These are phyloP conservation scores for Chymomyza caudatula DNA, from an alignment of 2,888 invertebrate species.

Conservation along the genomic window DNA sequence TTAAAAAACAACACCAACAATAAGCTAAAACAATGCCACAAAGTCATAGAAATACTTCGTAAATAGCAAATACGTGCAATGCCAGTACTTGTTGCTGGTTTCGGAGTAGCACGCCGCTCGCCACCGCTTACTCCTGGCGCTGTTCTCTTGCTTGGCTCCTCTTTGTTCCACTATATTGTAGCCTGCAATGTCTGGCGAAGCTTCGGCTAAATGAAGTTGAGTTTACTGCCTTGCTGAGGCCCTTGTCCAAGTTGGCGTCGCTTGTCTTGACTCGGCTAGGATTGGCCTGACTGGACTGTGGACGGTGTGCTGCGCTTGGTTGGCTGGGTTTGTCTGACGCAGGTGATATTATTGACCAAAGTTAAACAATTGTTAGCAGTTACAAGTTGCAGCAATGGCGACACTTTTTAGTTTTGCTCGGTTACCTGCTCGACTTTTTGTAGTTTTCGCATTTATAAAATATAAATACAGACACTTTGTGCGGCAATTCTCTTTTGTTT, in stretches of 20 bases:
- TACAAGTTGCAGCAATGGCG: slow-evolving; percentile 57
- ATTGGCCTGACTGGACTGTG: background rate
- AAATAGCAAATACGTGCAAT: slow-evolving; percentile 66
- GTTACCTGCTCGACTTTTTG: slow-evolving; percentile 6
- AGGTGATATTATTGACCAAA: slow-evolving; percentile 61
- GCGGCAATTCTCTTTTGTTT: background rate
- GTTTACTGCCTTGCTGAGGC: background rate
- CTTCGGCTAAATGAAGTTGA: background rate
- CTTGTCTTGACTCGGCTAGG: background rate
- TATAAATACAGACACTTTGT: slow-evolving; percentile 23
- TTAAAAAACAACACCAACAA: slow-evolving; percentile 30
- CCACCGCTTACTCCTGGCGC: background rate
- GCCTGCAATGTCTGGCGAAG: background rate
- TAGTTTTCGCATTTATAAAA: slow-evolving; percentile 8
- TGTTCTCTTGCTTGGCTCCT: background rate
- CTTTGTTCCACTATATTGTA: background rate
- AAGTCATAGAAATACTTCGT: slow-evolving; percentile 60
- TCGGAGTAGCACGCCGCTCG: background rate
- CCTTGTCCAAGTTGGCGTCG: background rate
- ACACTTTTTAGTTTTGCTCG: slow-evolving; percentile 54
- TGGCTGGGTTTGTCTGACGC: background rate
- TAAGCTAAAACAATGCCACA: slow-evolving; percentile 43
- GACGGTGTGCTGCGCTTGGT: background rate
- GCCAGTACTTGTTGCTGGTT: slow-evolving; percentile 53
- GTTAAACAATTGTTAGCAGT: slow-evolving; percentile 63